A percentile compares a stretch with the other conserved stretches of the same genome.
These are phyloP conservation scores for Microcebus lehilahytsara DNA, from an alignment of 2,113 vertebrate species.

Conservation along the genomic window DNA sequence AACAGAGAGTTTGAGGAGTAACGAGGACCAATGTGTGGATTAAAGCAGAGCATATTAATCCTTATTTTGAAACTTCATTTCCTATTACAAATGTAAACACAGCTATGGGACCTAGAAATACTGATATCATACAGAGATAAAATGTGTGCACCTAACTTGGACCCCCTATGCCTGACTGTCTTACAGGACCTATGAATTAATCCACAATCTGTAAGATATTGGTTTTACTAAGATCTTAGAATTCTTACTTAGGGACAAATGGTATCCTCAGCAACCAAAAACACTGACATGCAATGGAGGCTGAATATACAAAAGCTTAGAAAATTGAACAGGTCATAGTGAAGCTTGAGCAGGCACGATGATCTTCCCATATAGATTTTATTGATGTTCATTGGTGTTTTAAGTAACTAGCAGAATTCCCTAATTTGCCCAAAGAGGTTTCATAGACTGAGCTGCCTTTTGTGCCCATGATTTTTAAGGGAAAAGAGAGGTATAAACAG, in stretches of 20 bases:
- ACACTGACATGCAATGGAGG: background rate
- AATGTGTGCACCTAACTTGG: background rate
- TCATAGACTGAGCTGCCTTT: background rate
- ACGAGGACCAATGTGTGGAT: background rate
- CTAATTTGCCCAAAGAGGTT: background rate
- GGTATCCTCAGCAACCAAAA: background rate
- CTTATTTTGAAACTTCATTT: background rate
- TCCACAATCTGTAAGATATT: background rate
- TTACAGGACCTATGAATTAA: background rate
- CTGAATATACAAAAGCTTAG: background rate
- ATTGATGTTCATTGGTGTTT: background rate
- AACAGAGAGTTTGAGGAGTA: background rate
- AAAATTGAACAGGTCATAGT: background rate
- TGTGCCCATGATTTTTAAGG: background rate
- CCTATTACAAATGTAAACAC: background rate
- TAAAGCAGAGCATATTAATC: background rate
- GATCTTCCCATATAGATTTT: background rate
- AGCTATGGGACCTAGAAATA: background rate
- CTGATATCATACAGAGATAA: background rate
- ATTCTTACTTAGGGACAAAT: background rate
- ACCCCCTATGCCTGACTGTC: accelerated
- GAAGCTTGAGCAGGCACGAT: background rate
- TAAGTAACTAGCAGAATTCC: background rate
- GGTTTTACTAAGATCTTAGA: background rate
- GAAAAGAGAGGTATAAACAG: background rate